Evolutionary conservation across 2,797 vertebrate species (phyloP).

Genomic region (Phrynocephalus vlangalii): DNA sequence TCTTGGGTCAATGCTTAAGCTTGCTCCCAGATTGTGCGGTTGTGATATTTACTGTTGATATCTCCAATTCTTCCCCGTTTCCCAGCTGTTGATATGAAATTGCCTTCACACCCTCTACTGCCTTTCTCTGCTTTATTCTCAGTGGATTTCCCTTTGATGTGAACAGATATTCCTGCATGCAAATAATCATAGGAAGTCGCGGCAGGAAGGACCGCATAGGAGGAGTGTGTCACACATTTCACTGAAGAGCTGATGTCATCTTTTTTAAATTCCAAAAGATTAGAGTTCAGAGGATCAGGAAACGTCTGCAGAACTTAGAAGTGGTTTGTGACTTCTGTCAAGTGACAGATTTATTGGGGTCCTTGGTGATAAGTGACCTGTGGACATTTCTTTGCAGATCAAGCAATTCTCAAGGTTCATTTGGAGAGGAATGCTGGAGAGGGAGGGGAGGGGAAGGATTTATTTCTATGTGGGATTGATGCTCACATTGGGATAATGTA

Average conservation of each 20-base stretch:
- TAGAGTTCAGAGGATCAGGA: constrained; percentile 76
- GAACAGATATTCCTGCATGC: constrained; percentile 55
- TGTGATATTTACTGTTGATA: not conserved
- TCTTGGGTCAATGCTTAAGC: too few species aligned
- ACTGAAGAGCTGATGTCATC: constrained; percentile 69
- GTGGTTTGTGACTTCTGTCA: constrained; percentile 71
- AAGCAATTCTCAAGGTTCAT: constrained; percentile 79
- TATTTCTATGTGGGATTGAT: not conserved
- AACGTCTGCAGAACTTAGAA: constrained; percentile 73
- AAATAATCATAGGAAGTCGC: constrained; percentile 58
- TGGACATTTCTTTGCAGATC: constrained; percentile 74
- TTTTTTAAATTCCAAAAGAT: constrained; percentile 71
- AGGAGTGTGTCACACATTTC: constrained; percentile 66
- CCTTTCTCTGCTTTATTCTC: not conserved
- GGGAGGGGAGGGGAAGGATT: constrained; percentile 48
- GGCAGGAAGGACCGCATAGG: constrained; percentile 55
- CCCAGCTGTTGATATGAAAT: not conserved
- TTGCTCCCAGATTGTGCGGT: not conserved
- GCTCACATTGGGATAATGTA: not conserved
- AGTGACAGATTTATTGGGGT: constrained; percentile 80
- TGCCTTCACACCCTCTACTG: not conserved
- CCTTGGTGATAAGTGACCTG: constrained; percentile 79
- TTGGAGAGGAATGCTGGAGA: constrained; percentile 77
- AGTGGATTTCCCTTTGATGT: constrained; percentile 36
- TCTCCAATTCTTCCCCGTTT: not conserved